Percentiles rank a stretch among this genome's conserved stretches.
These are phyloP conservation scores for Sarcophaga variegata DNA, from an alignment of 2,888 invertebrate genomes.

Conservation along the genomic window DNA sequence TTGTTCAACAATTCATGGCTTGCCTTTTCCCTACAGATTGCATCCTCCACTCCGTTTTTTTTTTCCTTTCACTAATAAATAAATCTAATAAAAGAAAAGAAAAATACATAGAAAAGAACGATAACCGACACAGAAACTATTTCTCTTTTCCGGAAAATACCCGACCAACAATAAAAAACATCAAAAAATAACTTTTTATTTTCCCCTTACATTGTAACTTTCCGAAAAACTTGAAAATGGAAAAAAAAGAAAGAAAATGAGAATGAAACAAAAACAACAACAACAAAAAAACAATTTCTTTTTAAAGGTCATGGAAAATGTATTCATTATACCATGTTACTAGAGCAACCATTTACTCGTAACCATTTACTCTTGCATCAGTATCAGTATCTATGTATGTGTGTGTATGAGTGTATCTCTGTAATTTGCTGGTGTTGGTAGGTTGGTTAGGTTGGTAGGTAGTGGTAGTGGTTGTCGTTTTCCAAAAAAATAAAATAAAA, in stretches of 20 bases:
- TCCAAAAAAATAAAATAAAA: too few relatives aligned
- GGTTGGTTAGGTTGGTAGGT: not conserved
- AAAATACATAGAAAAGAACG: not conserved
- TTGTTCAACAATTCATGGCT: not conserved
- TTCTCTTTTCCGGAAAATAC: constrained; percentile 23
- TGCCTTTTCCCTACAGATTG: not conserved
- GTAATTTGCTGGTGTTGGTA: not conserved
- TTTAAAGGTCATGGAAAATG: constrained; percentile 67
- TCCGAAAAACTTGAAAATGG: constrained; percentile 11
- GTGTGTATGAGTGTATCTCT: not conserved
- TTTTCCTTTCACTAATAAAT: constrained; percentile 10
- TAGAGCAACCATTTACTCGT: not conserved
- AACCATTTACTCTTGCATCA: not conserved
- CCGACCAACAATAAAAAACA: not conserved
- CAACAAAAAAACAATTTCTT: not conserved
- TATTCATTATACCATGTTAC: constrained; percentile 24
- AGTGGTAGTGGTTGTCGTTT: too few relatives aligned
- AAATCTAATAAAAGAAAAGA: constrained; percentile 11
- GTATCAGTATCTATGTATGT: not conserved
- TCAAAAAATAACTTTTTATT: not conserved
- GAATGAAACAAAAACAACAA: not conserved
- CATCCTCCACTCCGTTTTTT: not conserved
- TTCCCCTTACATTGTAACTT: constrained; percentile 20
- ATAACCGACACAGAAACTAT: constrained; percentile 27
- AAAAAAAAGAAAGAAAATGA: not conserved